Base-by-base conservation (phyloP, 2,888 invertebrate species). In the Scrobipalpa costella region DNA sequence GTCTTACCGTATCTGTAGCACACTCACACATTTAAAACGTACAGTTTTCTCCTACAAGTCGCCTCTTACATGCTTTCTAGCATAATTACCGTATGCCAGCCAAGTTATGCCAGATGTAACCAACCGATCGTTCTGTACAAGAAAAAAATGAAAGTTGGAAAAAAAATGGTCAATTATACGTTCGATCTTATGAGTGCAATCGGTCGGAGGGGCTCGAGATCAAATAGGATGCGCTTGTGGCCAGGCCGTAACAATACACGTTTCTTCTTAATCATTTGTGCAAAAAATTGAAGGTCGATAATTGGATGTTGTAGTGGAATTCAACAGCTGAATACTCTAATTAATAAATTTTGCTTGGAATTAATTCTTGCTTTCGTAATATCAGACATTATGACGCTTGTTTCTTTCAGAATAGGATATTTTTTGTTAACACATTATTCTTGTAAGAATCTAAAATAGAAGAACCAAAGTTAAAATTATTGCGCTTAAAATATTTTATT, bases 11-110 rank as follows among this genome's bases (percentile, higher is more conserved):
- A 65, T 64, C 65, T 63, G 55, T 49, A 62, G 47, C 62, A 59
- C 58, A 63, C 65, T 57, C 65, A 65, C 61, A 61, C 63, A 62
- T 57, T 49, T 61, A 64, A 63, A 67, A 68, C 62, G 63, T 67
- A 67, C 66, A 63, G 68, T 67, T 69, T 69, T 69, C 69, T 69
- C 69, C 61, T 63, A n/a, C 50, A 17, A 66, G 67, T 67, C 66
- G 69, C 66, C 65, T 66, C 64, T 65, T 64, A 67, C 67, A 66
- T 66, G 68, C 73, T 73, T 71, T 73, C 73, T 65, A 69, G 69
- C 66, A 69, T 70, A 72, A 72, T 73, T 70, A 71, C 71, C 61
- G 67, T 66, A 57, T 61, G 38, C 65, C 64, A 61, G 58, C 65
- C 66, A 67, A 66, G 67, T 64, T 66, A 66, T 66, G 66, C 66